These are phyloP conservation scores for Bombus soroeensis DNA, from an alignment of 1,140 invertebrate genomes.

Conservation along the genomic window DNA sequence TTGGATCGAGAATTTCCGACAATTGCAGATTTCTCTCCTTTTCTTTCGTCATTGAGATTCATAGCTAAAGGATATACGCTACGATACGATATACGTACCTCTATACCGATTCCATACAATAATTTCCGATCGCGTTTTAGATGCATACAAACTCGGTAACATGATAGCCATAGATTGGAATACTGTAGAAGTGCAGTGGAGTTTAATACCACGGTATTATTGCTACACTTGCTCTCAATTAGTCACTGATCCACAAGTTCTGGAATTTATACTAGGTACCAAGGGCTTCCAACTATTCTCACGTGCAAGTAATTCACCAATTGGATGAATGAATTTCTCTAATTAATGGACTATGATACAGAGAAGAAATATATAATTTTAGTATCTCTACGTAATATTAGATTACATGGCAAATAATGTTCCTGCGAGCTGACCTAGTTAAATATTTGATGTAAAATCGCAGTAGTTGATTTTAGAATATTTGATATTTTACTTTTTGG, in stretches of 20 bases:
- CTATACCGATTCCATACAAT: not conserved
- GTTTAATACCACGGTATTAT: slow-evolving; percentile 62
- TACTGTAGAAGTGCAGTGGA: slow-evolving; percentile 36
- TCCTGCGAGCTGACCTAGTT: too few relatives aligned
- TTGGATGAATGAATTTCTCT: slow-evolving; percentile 5
- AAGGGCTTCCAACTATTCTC: not conserved
- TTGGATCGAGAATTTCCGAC: not conserved
- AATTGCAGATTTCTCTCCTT: not conserved
- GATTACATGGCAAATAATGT: too few relatives aligned
- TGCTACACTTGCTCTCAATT: slow-evolving; percentile 63
- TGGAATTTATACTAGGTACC: slow-evolving; percentile 51
- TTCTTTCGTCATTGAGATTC: not conserved
- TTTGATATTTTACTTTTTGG: not conserved
- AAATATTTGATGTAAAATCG: not conserved
- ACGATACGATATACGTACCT: too few relatives aligned
- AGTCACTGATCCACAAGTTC: slow-evolving; percentile 57
- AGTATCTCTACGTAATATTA: not conserved
- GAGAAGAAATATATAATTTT: not conserved
- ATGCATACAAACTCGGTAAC: not conserved
- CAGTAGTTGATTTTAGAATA: not conserved
- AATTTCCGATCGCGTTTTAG: slow-evolving; percentile 24
- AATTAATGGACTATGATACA: not conserved
- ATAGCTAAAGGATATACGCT: too few relatives aligned
- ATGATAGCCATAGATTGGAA: slow-evolving; percentile 41
- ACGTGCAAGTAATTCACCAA: slow-evolving; percentile 28